Base-by-base conservation (phyloP, 2,888 invertebrate genomes). In the Seira musarum region DNA sequence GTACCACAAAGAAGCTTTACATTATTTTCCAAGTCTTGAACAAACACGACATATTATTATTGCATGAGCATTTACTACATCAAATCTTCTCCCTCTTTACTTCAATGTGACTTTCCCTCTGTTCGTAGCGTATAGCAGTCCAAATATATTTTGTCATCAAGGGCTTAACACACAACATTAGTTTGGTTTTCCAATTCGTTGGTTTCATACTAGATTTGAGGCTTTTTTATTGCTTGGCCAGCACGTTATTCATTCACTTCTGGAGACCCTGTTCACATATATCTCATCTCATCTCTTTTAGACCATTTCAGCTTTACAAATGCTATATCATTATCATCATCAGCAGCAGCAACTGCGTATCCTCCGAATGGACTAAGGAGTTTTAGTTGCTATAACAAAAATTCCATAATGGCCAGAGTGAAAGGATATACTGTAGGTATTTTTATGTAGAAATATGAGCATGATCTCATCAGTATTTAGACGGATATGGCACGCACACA, bases 131-230 rank as follows among this genome's bases (percentile, higher is more conserved):
- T 40, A 40, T 40, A 40, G 40, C n/a, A 8, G 17, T n/a, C 61
- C 17, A 30, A 22, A 64, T 61, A 35, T 77, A 65, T 77, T 77
- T 64, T 77, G 77, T 77, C 77, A 70, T 77, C 77, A 69, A 19
- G 46, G 66, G 77, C 77, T 77, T 77, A 77, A 71, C 77, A 77
- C 77, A 77, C 70, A 77, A 77, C 77, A 77, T 77, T 70, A 77
- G 77, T 71, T 66, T 77, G 70, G 77, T 77, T 77, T 71, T 77
- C 70, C 77, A 77, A 69, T 77, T 65, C 77, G 77, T 64, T 77
- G 77, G 22, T 46, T 77, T 77, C 57, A 70, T 77, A 70, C 77
- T 61, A 76, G n/a, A n/a, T 68, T 68, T 68, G 49, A 67, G 68
- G 60, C 10, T 70, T 70, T 40, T 77, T 77, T 77, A 71, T 70